Evolutionary conservation across 30 jellyfish, hydroid and myxozoan species (phyloP).

Genomic region (Chrysaora quinquecirrha): DNA sequence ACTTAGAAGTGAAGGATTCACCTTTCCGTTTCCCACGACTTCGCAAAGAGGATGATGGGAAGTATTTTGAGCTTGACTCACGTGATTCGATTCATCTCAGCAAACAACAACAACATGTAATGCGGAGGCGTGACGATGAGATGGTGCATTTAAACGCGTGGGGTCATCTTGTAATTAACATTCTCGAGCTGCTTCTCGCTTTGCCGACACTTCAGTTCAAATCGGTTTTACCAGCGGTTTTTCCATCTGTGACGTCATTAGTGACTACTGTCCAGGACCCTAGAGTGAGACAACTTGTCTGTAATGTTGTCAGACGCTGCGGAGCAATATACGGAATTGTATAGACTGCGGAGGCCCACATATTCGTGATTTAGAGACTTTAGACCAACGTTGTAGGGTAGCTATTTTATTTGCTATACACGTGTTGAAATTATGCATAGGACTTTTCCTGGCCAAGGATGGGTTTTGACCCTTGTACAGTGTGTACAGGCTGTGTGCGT

Average conservation of each 20-base stretch:
- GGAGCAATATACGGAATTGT: conserved; percentile 97
- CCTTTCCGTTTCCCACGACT: conserved; percentile 81
- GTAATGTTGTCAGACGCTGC: conserved; percentile 97
- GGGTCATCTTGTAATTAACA: conserved; percentile 90
- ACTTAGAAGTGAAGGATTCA: conserved; percentile 49
- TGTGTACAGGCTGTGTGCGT: too few relatives aligned
- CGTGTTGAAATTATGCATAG: too few relatives aligned
- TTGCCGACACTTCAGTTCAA: conserved; percentile 95
- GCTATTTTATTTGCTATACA: too few relatives aligned
- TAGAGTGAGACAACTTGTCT: conserved; percentile 95
- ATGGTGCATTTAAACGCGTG: conserved; percentile 89
- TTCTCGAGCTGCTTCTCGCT: conserved; percentile 90
- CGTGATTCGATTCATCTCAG: conserved; percentile 44
- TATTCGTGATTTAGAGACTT: too few relatives aligned
- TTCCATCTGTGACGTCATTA: conserved; percentile 97
- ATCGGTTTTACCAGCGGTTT: conserved; percentile 97
- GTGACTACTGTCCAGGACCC: conserved; percentile 92
- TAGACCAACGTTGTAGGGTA: too few relatives aligned
- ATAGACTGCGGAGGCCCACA: conserved; percentile 19
- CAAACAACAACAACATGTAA: conserved; percentile 57
- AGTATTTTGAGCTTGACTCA: conserved; percentile 66
- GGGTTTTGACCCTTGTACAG: too few relatives aligned
- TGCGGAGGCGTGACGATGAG: conserved; percentile 84
- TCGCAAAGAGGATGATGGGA: conserved; percentile 75
- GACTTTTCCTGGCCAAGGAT: too few relatives aligned